Conservation (phyloP, 1,140 invertebrate genomes). For the Apis laboriosa region DNA sequence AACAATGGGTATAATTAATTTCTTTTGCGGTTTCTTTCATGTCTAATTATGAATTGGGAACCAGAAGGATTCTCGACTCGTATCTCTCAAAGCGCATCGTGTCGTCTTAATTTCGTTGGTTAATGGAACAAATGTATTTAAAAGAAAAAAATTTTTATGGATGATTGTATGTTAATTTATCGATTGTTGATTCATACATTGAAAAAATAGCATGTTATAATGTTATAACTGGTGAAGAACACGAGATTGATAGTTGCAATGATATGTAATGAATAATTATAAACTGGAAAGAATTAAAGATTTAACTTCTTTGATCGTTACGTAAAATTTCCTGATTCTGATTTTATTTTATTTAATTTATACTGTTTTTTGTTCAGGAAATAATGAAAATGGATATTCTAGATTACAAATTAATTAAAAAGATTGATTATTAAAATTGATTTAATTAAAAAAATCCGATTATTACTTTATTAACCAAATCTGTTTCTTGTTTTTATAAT, state of each 20-base stretch:
- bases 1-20: slow-evolving; percentile 35
- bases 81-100: too few species aligned
- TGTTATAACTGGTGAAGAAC: not conserved
- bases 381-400: not conserved
- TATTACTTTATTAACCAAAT: not conserved
- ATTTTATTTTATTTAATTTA: not conserved
- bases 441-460: not conserved
- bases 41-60: slow-evolving; percentile 19
- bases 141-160: too few species aligned
- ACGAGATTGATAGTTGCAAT: not conserved
- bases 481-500: not conserved
- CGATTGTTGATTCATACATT: not conserved
- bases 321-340: not conserved
- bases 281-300: not conserved
- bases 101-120: not conserved
- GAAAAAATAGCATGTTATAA: not conserved
- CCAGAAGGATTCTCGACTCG: not conserved
- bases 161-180: not conserved
- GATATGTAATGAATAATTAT: not conserved
- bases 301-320: not conserved
- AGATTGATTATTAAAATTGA: too few species aligned
- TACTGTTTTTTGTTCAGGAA: not conserved
- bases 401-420: not conserved
- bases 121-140: not conserved
- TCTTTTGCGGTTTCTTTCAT: slow-evolving; percentile 40